Percentiles rank a stretch among this genome's conserved stretches.
phyloP scores from a whole-genome alignment of 2,113 vertebrate species.

The Thunnus maccoyii region DNA sequence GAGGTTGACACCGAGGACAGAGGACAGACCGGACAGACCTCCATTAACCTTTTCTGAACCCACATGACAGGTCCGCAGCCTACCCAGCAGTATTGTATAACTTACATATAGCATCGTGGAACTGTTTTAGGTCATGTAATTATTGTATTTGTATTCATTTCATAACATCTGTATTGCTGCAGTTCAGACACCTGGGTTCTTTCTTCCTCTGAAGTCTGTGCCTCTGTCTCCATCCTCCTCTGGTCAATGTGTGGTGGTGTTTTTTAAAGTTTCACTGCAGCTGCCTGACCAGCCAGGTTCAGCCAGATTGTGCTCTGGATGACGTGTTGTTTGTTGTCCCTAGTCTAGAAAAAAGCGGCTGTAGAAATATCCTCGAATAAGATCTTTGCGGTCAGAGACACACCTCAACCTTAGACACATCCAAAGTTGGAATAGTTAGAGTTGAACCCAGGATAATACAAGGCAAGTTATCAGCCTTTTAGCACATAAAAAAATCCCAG shows the following conservation, averaged over 20 bases:
- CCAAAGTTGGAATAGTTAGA: neutral
- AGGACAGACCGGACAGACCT: constrained; percentile 67
- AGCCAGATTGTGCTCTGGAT: constrained; percentile 13
- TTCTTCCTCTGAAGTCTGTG: constrained; percentile 56
- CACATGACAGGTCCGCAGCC: constrained; percentile 81
- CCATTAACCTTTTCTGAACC: constrained; percentile 71
- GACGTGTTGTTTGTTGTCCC: constrained; percentile 14
- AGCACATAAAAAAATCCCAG: constrained; percentile 4
- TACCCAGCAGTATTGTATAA: constrained; percentile 94
- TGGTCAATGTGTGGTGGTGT: constrained; percentile 67
- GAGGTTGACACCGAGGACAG: constrained; percentile 54
- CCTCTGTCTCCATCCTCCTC: constrained; percentile 69
- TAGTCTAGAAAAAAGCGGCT: constrained; percentile 25
- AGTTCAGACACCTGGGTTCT: constrained; percentile 73
- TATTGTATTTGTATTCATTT: constrained; percentile 97
- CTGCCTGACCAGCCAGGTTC: constrained; percentile 76
- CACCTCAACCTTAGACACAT: constrained; percentile 12
- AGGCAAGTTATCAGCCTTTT: constrained; percentile 3
- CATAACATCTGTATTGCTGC: constrained; percentile 81
- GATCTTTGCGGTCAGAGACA: constrained; percentile 19
- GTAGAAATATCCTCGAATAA: neutral
- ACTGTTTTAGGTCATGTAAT: constrained; percentile 93
- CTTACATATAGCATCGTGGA: constrained; percentile 93
- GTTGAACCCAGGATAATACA: neutral
- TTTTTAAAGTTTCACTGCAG: constrained; percentile 76